Evolutionary conservation across 2,888 invertebrate genomes (phyloP).

Genomic region (Meiosimyza platycephala): DNA sequence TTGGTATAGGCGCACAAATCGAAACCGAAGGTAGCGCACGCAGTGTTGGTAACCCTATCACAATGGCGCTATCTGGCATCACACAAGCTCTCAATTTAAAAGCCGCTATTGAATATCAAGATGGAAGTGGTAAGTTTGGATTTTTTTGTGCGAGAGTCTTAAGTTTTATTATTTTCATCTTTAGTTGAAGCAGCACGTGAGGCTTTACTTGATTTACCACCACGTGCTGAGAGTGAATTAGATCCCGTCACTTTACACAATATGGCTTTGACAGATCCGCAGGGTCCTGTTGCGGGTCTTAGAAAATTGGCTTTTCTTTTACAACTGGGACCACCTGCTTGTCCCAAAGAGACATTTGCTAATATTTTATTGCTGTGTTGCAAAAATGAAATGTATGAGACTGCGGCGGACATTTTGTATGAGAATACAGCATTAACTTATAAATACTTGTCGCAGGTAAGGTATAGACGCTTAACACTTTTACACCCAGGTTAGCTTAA

Average conservation of each 20-base stretch:
- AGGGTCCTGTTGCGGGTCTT: slow-evolving; percentile 89
- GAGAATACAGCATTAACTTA: slow-evolving; percentile 97
- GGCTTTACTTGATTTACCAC: slow-evolving; percentile 90
- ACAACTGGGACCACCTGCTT: slow-evolving; percentile 86
- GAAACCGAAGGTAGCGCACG: slow-evolving; percentile 75
- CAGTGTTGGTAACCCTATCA: slow-evolving; percentile 81
- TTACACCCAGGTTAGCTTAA: background rate
- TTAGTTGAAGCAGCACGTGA: slow-evolving; percentile 85
- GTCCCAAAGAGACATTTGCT: slow-evolving; percentile 97
- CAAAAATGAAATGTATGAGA: slow-evolving; percentile 96
- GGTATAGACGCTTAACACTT: slow-evolving; percentile 47
- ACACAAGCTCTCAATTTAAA: slow-evolving; percentile 99
- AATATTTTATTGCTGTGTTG: slow-evolving; percentile 95
- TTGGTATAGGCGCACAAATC: slow-evolving; percentile 96
- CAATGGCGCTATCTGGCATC: slow-evolving; percentile 91
- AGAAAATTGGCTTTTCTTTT: slow-evolving; percentile 90
- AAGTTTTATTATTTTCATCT: slow-evolving; percentile 23
- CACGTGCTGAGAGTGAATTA: slow-evolving; percentile 94
- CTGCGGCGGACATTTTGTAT: slow-evolving; percentile 97
- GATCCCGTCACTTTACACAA: slow-evolving; percentile 98
- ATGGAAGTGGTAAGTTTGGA: slow-evolving; percentile 77
- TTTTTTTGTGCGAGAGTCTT: background rate
- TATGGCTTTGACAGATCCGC: slow-evolving; percentile 89
- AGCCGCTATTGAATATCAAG: slow-evolving; percentile 97
- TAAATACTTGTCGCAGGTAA: slow-evolving; percentile 89